Percentiles rank a stretch among this genome's conserved stretches.
Conservation (phyloP, 2,113 vertebrate species). For the Prionailurus bengalensis region DNA sequence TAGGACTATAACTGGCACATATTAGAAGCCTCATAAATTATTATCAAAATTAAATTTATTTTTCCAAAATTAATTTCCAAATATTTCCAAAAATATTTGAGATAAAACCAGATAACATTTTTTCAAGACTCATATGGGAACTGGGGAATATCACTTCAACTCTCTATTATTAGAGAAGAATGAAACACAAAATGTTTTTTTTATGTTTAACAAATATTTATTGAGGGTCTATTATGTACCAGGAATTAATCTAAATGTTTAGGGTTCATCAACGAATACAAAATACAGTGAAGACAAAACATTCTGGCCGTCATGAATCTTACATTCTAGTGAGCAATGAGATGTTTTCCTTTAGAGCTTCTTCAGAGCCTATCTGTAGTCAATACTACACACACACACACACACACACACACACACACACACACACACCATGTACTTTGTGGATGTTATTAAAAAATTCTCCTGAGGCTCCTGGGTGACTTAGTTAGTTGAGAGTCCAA, state of each 20-base stretch:
- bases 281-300: background rate
- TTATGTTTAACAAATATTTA: slow-evolving; percentile 41
- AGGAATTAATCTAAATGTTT: slow-evolving; percentile 32
- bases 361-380: background rate
- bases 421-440: background rate
- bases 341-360: background rate
- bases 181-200: background rate
- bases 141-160: background rate
- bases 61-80: background rate
- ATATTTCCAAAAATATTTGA: no score
- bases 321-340: background rate
- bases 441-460: background rate
- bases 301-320: background rate
- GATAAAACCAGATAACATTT: background rate
- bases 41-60: slow-evolving; percentile 44
- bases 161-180: background rate
- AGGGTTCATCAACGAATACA: background rate
- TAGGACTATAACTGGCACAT: background rate
- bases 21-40: slow-evolving; percentile 10
- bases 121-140: background rate
- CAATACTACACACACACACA: background rate
- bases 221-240: background rate
- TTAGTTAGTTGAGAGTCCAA: no score
- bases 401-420: background rate
- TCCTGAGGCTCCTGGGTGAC: background rate